Evolutionary conservation across 1,140 invertebrate species (phyloP), one percentile per base, ranked within the genome.

Genomic region (Diachasmimorpha longicaudata): DNA sequence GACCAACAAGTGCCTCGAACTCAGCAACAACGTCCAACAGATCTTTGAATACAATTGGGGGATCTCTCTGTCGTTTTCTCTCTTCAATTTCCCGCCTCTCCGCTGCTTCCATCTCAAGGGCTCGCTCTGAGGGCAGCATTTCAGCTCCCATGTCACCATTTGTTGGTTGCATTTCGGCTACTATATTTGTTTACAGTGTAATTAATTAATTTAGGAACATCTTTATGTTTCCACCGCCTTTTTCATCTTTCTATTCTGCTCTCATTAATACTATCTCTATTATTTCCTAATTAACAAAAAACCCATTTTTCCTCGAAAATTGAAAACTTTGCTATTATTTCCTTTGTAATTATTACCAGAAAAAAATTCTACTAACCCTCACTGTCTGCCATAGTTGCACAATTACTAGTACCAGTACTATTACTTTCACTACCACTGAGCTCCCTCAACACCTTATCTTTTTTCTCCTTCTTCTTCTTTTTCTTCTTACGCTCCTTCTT

Each of bases 1-100:
- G 78, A 74, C 89, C 90, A 6, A 91, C 89, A 8, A 96, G 85
- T 0, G 89, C 87, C 70, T 94, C 93, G 74, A 94, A 92, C 83
- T 94, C 93, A 37, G 85, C 87, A 80, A 89, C 88, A 14, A 92
- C 93, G 84, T 96, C 92, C 14, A 93, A 80, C 48, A 91, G 86
- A 82, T 95, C 93, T 82, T 92, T 93, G 87, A 94, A 97, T 46
- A 96, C 92, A 81, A 97, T 94, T 2, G 96, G 95, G 21, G 96
- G 96, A 85, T 97, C 95, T 21, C 94, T 90, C 66, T 91, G 90
- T 79, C 92, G 92, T 85, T 94, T 93, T 78, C 92, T 91, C 84
- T 94, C 93, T 80, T 96, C 94, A 74, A 91, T 90, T 75, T 92
- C 91, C 14, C 89, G 87, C 67, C 89, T 89, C 80, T 94, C 93